These are phyloP conservation scores for Congeria kusceri DNA, from an alignment of 2,888 invertebrate species.

Conservation along the genomic window DNA sequence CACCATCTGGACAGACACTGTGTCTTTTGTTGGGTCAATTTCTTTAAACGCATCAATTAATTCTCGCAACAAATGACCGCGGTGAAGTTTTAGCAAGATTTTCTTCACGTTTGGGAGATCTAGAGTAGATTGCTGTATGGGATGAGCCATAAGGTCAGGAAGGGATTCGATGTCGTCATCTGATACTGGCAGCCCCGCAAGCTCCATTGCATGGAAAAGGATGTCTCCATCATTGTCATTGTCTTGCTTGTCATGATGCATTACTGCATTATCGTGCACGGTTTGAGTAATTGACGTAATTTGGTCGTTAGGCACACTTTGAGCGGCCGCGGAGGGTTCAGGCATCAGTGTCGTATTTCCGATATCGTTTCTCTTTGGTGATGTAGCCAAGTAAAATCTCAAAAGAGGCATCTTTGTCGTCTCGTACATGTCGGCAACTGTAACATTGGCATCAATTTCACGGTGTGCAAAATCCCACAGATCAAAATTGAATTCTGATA, in stretches of 20 bases:
- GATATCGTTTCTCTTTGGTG: slow-evolving; percentile 7
- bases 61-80: slow-evolving; percentile 37
- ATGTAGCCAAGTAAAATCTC: slow-evolving; percentile 34
- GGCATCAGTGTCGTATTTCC: no score
- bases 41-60: slow-evolving; percentile 20
- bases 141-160: slow-evolving; percentile 8
- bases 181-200: slow-evolving; percentile 18
- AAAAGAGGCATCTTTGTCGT: slow-evolving; percentile 23
- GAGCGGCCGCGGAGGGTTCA: no score
- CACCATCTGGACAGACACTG: no score
- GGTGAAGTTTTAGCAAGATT: slow-evolving; percentile 26
- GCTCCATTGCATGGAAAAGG: slow-evolving; percentile 7
- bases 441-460: slow-evolving; percentile 10
- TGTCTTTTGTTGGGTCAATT: no score
- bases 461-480: slow-evolving; percentile 30
- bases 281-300: no score
- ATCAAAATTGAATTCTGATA: slow-evolving; percentile 23
- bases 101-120: slow-evolving; percentile 7
- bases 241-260: neutral
- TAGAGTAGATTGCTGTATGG: neutral
- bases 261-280: no score
- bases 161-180: slow-evolving; percentile 22
- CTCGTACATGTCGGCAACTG: slow-evolving; percentile 35
- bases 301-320: no score
- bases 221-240: slow-evolving; percentile 6